Evolutionary conservation across 2,113 vertebrate genomes (phyloP).

Genomic region (Pao palembangensis): DNA sequence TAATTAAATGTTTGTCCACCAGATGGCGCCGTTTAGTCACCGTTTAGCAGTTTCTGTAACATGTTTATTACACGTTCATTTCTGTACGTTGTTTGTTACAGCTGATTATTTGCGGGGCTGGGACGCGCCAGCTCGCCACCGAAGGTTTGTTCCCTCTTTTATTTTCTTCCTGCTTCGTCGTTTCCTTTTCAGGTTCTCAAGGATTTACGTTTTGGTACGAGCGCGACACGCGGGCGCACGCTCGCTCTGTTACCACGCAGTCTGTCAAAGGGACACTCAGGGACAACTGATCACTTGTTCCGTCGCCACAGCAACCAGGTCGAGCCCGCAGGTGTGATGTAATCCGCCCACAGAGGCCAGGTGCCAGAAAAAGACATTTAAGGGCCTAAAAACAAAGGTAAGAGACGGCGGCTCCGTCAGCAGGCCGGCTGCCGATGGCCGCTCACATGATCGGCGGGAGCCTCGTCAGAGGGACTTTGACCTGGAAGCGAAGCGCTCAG

Average conservation of each 20-base stretch:
- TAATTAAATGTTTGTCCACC: constrained; percentile 46
- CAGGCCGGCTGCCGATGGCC: constrained; percentile 12
- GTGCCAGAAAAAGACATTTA: constrained; percentile 12
- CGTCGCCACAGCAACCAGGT: constrained; percentile 43
- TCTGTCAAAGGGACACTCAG: constrained; percentile 39
- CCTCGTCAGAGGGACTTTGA: background rate
- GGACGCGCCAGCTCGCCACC: no score
- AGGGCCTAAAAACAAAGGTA: constrained; percentile 30
- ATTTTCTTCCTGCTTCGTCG: background rate
- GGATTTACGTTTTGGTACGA: constrained; percentile 32
- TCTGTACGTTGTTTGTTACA: background rate
- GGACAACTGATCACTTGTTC: constrained; percentile 44
- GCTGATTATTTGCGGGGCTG: no score
- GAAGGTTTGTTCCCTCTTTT: background rate
- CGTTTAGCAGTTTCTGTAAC: background rate
- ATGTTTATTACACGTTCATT: background rate
- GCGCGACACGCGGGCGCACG: background rate
- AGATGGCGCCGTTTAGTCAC: constrained; percentile 38
- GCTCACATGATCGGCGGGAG: constrained; percentile 3
- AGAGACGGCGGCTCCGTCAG: background rate
- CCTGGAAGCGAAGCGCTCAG: constrained; percentile 4
- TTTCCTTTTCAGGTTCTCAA: constrained; percentile 6
- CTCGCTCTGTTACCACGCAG: constrained; percentile 16
- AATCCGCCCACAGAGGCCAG: constrained; percentile 3
- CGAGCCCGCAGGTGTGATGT: constrained; percentile 4